Conservation (phyloP, 2,113 vertebrate genomes). For the Chloropsis cyanopogon region DNA sequence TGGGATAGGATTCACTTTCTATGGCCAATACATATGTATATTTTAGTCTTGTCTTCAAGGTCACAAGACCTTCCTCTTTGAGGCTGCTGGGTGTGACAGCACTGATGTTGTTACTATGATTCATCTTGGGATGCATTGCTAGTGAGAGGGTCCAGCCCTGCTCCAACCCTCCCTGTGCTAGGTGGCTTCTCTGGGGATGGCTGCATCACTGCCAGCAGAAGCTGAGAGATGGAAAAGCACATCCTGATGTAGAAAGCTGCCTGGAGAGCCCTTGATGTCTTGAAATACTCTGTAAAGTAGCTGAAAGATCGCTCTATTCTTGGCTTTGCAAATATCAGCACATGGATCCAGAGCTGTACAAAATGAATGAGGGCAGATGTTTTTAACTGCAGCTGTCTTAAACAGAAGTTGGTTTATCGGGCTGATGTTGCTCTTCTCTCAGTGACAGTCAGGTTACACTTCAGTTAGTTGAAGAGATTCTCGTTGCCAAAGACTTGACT, state of each 20-base stretch:
- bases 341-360: neutral
- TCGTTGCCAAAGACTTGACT: neutral
- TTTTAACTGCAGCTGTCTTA: neutral
- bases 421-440: neutral
- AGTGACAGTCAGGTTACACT: neutral
- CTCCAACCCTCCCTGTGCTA: neutral
- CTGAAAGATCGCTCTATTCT: neutral
- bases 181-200: neutral
- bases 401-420: neutral
- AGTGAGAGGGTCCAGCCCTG: neutral
- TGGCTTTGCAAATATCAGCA: neutral
- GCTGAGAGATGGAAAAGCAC: neutral
- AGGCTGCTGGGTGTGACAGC: neutral
- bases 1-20: neutral
- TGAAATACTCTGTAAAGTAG: conserved; percentile 1
- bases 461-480: conserved; percentile 12
- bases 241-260: neutral
- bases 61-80: neutral
- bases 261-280: neutral
- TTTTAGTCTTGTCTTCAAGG: neutral
- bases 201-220: neutral
- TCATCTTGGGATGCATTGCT: neutral
- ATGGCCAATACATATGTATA: neutral
- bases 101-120: neutral
- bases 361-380: neutral